Evolutionary conservation across 2,113 vertebrate genomes (phyloP).

Genomic region (Sceloporus undulatus): DNA sequence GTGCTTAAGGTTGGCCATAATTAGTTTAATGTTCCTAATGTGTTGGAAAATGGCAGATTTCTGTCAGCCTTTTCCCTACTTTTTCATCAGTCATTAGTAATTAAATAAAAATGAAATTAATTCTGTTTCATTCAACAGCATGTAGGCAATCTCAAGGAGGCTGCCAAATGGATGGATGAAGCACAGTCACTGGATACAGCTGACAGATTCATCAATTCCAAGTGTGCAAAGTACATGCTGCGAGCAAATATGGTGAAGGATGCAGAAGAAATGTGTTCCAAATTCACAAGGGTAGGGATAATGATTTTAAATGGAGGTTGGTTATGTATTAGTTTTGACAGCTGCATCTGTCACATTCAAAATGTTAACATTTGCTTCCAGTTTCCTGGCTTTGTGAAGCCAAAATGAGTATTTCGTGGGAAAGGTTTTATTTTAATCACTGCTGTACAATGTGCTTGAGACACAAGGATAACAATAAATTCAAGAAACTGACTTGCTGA

Average conservation of each 20-base stretch:
- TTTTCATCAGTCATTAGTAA: background rate
- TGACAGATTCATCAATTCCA: slow-evolving; percentile 84
- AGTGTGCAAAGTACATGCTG: slow-evolving; percentile 85
- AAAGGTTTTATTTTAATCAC: too few relatives aligned
- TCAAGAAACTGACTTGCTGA: too few relatives aligned
- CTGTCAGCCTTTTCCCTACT: background rate
- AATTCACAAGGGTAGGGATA: slow-evolving; percentile 81
- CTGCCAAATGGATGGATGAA: slow-evolving; percentile 85
- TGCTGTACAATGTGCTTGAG: too few relatives aligned
- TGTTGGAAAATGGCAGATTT: background rate
- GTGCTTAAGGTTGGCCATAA: too few relatives aligned
- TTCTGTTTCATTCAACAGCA: slow-evolving; percentile 72
- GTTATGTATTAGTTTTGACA: background rate
- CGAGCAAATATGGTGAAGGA: slow-evolving; percentile 83
- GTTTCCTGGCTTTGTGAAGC: too few relatives aligned
- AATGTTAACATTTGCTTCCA: background rate
- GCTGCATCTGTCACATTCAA: background rate
- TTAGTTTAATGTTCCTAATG: background rate
- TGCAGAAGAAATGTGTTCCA: slow-evolving; percentile 85
- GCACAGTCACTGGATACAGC: slow-evolving; percentile 84
- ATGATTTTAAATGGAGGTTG: background rate
- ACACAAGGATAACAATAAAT: too few relatives aligned
- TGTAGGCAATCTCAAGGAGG: slow-evolving; percentile 82
- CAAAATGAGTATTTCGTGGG: too few relatives aligned
- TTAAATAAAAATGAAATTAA: background rate